Evolutionary conservation across 1,140 invertebrate genomes (phyloP).

Genomic region (Tetragonula clypearis): DNA sequence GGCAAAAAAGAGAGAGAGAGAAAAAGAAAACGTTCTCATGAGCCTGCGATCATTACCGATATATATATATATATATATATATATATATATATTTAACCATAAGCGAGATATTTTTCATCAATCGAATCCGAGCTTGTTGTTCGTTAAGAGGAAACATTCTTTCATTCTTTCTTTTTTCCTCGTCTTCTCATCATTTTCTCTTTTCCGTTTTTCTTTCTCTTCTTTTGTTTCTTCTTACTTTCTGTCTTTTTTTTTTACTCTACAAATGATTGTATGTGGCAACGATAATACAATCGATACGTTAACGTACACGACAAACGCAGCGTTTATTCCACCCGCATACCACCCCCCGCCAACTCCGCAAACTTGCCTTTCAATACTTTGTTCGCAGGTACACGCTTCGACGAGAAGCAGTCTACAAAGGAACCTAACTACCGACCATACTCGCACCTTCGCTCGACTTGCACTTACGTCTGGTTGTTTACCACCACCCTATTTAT

Average conservation of each 20-base stretch:
- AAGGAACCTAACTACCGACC: conserved; percentile 36
- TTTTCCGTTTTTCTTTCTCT: not conserved
- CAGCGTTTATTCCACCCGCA: conserved; percentile 36
- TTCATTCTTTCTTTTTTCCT: not conserved
- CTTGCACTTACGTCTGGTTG: conserved; percentile 35
- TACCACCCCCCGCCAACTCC: not conserved
- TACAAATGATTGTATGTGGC: conserved; percentile 55
- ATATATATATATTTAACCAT: conserved; percentile 25
- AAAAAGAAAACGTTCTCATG: not conserved
- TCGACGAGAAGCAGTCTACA: conserved; percentile 22
- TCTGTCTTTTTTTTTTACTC: conserved; percentile 26
- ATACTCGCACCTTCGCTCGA: conserved; percentile 34
- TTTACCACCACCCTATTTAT: conserved; percentile 21
- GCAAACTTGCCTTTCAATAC: conserved; percentile 43
- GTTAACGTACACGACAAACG: conserved; percentile 35
- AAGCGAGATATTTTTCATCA: conserved; percentile 51
- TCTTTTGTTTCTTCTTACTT: conserved; percentile 3
- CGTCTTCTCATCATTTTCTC: not conserved
- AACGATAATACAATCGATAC: conserved; percentile 63
- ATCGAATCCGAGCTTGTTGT: conserved; percentile 30
- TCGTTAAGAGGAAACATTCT: conserved; percentile 13
- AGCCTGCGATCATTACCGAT: conserved; percentile 23
- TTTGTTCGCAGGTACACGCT: conserved; percentile 54
- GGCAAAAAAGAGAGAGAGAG: no score
- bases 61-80: not conserved